Evolutionary conservation across 2,113 vertebrate genomes (phyloP).

Genomic region (Eonycteris spelaea): DNA sequence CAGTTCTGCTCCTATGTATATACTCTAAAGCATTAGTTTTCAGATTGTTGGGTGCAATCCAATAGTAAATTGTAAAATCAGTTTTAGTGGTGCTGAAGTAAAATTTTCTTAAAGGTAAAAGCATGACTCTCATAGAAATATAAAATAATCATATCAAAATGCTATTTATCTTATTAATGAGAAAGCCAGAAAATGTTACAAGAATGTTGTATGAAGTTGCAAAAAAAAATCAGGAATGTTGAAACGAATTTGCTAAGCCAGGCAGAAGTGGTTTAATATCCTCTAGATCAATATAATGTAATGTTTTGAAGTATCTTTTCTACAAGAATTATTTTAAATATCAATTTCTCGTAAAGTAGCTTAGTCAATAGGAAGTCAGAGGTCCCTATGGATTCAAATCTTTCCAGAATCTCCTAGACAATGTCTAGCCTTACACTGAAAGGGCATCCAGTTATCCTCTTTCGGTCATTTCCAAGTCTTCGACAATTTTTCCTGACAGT

Average conservation of each 20-base stretch:
- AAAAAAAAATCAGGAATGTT: background rate
- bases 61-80: background rate
- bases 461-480: background rate
- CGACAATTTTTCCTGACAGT: background rate
- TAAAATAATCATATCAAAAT: slow-evolving; percentile 16
- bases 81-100: background rate
- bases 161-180: background rate
- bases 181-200: background rate
- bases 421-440: background rate
- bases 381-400: background rate
- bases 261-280: background rate
- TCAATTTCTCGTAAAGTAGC: slow-evolving; percentile 17
- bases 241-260: background rate
- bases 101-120: slow-evolving; percentile 32
- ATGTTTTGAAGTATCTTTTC: background rate
- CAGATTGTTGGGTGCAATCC: background rate
- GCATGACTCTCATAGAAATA: background rate
- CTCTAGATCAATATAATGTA: background rate
- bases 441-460: background rate
- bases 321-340: slow-evolving; percentile 18
- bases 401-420: background rate
- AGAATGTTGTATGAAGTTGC: background rate
- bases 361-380: background rate
- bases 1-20: background rate
- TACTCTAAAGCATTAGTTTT: background rate